Base-by-base conservation (phyloP, 2,113 vertebrate species). In the Corythornis vintsioides region DNA sequence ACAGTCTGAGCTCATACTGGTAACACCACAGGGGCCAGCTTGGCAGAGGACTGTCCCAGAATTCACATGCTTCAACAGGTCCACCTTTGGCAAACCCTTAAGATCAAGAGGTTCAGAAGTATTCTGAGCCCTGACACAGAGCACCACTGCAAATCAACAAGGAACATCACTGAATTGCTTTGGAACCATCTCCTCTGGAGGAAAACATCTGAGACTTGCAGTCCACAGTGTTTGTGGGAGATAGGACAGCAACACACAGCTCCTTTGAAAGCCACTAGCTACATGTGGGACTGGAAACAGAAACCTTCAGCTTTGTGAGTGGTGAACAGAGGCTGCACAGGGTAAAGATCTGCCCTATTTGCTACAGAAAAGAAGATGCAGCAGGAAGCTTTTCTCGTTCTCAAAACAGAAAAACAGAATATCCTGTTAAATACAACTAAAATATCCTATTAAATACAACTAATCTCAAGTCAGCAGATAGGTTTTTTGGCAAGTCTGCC, bases 341-440 rank as follows among this genome's bases (percentile, higher is more conserved):
- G 57, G 43, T 74, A 77, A 86, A 83, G 73, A 71, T 81, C 86
- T 93, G 81, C n/a, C 81, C 81, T 84, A 28, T n/a, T 86, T 90
- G 42, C 73, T 72, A 55, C 43, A 90, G 24, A 56, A 50, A 4
- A 78, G 43, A 81, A 52, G 47, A 38, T 55, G 29, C 40, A 47
- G 14, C 9, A 79, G 17, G 17, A 71, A 35, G 11, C 20, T 52
- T 56, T 69, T 57, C 33, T 50, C 45, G 10, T 61, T 48, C 47
- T 80, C 25, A 7, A 50, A 65, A 57, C 8, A 40, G 45, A 76
- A 94, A 79, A 83, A 78, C 10, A 38, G 38, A 38, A 38, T 38
- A 38, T 38, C 38, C 38, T 38, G 38, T 38, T 38, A 38, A 38
- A 38, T 38, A 11, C 38, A 38, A 38, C 38, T 50, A 75, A 83